A percentile compares a stretch with the other conserved stretches of the same genome.
phyloP scores from a whole-genome alignment of 1,140 invertebrate genomes.

The Drosophila sechellia region DNA sequence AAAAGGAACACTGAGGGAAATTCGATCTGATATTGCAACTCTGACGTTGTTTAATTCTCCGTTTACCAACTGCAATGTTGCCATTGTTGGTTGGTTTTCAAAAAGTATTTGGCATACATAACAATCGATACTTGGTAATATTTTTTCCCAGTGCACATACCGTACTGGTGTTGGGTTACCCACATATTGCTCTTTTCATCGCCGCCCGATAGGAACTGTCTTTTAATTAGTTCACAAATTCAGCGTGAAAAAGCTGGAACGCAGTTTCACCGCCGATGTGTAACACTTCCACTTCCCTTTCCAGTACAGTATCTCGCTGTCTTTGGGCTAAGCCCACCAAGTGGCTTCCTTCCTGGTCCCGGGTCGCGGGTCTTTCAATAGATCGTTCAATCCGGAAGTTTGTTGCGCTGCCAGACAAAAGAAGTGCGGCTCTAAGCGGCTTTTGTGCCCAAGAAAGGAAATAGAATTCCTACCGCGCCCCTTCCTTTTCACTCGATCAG shows the following conservation, averaged over 20 bases:
- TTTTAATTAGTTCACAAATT: constrained; percentile 71
- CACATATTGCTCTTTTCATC: constrained; percentile 17
- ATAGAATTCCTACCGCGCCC: constrained; percentile 54
- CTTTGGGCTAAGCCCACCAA: neutral
- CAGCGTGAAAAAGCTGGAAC: constrained; percentile 36
- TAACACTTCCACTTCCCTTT: constrained; percentile 40
- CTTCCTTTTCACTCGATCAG: constrained; percentile 21
- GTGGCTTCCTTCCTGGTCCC: constrained; percentile 3
- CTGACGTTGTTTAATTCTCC: neutral
- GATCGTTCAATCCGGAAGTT: constrained; percentile 73
- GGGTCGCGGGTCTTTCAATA: constrained; percentile 24
- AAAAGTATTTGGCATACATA: no score
- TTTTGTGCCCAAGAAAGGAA: constrained; percentile 77
- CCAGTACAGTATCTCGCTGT: neutral
- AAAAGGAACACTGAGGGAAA: constrained; percentile 25
- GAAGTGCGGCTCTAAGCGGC: constrained; percentile 65
- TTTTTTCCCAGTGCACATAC: neutral
- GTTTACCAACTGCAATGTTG: neutral
- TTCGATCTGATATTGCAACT: neutral
- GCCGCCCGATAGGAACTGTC: constrained; percentile 36
- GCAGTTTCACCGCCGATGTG: constrained; percentile 46
- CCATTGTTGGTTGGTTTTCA: neutral
- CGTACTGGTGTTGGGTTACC: constrained; percentile 62
- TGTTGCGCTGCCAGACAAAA: constrained; percentile 55
- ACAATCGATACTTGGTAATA: no score